Evolutionary conservation across 2,888 invertebrate genomes (phyloP).

Genomic region (Perizoma affinitatum): DNA sequence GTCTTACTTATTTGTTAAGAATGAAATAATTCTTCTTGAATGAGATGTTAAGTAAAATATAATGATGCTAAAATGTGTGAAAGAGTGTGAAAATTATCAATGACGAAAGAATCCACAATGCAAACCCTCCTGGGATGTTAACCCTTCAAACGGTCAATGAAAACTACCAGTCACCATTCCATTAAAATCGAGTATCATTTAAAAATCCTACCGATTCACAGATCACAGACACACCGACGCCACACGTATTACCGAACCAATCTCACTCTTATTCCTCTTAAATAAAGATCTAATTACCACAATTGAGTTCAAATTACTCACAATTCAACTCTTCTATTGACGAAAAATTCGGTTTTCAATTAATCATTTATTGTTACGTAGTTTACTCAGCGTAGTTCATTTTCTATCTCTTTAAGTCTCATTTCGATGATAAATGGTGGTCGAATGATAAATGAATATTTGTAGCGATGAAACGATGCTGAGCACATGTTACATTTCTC

Average conservation of each 20-base stretch:
- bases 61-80: slow-evolving; percentile 9
- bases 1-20: too few species aligned
- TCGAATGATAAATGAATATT: slow-evolving; percentile 71
- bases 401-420: slow-evolving; percentile 83
- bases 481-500: slow-evolving; percentile 69
- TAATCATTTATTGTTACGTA: slow-evolving; percentile 78
- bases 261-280: slow-evolving; percentile 40
- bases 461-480: slow-evolving; percentile 70
- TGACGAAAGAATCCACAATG: slow-evolving; percentile 4
- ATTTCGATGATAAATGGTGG: slow-evolving; percentile 77
- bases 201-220: slow-evolving; percentile 42
- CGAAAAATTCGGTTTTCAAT: slow-evolving; percentile 64
- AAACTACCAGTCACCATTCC: slow-evolving; percentile 43
- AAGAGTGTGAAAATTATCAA: slow-evolving; percentile 9
- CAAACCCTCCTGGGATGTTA: slow-evolving; percentile 13
- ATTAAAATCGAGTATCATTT: slow-evolving; percentile 49
- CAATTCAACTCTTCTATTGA: slow-evolving; percentile 43
- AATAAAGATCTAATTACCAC: slow-evolving; percentile 56
- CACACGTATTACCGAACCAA: slow-evolving; percentile 39
- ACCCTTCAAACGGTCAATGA: slow-evolving; percentile 27
- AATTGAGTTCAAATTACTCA: slow-evolving; percentile 41
- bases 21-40: not conserved
- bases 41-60: slow-evolving; percentile 11
- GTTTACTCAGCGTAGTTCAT: slow-evolving; percentile 79
- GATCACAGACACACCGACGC: slow-evolving; percentile 64